These are phyloP conservation scores for Falco concolor DNA, from an alignment of 2,797 vertebrate species.

Conservation along the genomic window DNA sequence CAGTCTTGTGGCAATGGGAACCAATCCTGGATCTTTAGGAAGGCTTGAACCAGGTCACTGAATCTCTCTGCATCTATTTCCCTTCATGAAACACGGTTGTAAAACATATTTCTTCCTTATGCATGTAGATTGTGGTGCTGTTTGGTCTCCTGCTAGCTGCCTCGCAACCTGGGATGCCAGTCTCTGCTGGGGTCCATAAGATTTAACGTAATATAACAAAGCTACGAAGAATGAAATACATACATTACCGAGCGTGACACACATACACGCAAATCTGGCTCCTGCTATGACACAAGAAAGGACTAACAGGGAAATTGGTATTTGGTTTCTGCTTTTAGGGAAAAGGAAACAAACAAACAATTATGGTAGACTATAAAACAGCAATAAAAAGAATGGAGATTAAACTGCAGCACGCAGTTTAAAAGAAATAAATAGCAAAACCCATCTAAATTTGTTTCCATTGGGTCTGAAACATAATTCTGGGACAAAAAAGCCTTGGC, in stretches of 20 bases:
- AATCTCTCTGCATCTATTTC: neutral
- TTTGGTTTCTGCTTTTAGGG: constrained; percentile 5
- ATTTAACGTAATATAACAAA: neutral
- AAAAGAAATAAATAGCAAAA: constrained; percentile 35
- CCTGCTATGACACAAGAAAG: constrained; percentile 1
- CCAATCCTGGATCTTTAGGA: neutral
- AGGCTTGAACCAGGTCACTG: neutral
- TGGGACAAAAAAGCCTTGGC: neutral
- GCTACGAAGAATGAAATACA: neutral
- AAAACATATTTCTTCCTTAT: neutral
- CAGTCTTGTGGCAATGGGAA: neutral
- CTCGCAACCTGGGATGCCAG: neutral
- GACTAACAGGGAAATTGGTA: neutral
- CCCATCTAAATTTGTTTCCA: neutral
- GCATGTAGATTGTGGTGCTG: neutral
- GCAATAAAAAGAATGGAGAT: constrained; percentile 37
- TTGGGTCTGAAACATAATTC: neutral
- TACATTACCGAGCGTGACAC: neutral
- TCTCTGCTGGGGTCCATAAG: neutral
- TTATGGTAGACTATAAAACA: constrained; percentile 8
- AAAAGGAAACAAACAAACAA: neutral
- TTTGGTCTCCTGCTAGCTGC: neutral
- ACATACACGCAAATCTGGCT: neutral
- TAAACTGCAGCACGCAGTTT: constrained; percentile 6
- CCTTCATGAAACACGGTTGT: neutral